phyloP scores from a whole-genome alignment of 2,113 vertebrate genomes.

The Cebus imitator region DNA sequence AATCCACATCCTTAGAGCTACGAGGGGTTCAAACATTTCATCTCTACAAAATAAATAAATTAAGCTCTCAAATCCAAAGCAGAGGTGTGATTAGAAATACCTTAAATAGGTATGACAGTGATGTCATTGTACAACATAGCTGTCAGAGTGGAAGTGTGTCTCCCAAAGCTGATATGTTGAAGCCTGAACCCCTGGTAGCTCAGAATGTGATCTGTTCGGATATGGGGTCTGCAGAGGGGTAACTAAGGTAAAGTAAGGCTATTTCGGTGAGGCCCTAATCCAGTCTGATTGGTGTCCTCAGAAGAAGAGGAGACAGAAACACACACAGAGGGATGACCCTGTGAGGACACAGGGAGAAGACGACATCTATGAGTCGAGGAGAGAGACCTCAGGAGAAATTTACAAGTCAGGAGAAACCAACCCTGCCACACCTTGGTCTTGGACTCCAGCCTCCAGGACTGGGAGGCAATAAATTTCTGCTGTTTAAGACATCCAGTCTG shows the following conservation, averaged over 20 bases:
- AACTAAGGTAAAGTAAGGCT: not conserved
- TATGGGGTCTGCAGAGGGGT: not conserved
- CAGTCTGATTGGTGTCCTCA: not conserved
- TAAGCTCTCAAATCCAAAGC: not conserved
- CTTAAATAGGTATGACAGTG: too few relatives aligned
- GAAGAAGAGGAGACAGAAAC: not conserved
- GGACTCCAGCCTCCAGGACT: not conserved
- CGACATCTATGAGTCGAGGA: rapidly evolving
- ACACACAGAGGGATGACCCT: rapidly evolving
- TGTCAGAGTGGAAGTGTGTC: not conserved
- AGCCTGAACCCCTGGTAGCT: not conserved
- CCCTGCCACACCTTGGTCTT: not conserved
- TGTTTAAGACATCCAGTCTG: not conserved
- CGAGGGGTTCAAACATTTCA: too few relatives aligned
- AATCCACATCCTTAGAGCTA: too few relatives aligned
- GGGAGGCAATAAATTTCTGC: too few relatives aligned
- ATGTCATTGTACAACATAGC: too few relatives aligned
- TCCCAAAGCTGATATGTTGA: not conserved
- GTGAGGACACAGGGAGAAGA: not conserved
- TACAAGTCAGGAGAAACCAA: too few relatives aligned
- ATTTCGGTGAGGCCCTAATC: not conserved
- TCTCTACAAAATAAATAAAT: too few relatives aligned
- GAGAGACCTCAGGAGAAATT: not conserved
- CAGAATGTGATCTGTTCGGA: not conserved
- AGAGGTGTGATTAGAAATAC: not conserved